Base-by-base conservation (phyloP, 2,113 vertebrate genomes). In the Lasiurus borealis region DNA sequence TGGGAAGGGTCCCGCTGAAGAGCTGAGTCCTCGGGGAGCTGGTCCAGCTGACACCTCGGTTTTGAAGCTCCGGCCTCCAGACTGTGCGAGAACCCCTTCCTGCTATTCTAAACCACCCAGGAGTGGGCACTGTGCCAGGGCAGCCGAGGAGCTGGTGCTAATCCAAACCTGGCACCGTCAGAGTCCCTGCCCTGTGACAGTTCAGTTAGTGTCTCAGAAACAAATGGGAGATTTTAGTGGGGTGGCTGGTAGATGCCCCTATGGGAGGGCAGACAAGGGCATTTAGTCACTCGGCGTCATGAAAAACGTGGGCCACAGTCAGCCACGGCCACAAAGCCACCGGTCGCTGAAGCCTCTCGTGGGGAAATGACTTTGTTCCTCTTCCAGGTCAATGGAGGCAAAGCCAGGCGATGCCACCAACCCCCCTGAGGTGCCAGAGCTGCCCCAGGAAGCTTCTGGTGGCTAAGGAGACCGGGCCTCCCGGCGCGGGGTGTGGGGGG, bases 321-420 rank as follows among this genome's bases (percentile, higher is more conserved):
- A 57, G 62, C 75, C 48, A 76, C 66, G 59, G 77, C 68, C 27
- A 54, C n/a, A n/a, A 40, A 85, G 80, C 59, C 23, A 23, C 66
- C 50, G 18, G 18, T 31, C 4, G 16, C 72, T 0, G 1, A n/a
- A 14, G 40, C 73, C 90, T 90, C 88, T 59, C 0, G 0, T 27
- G 86, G 92, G 95, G 84, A 97, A 91, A 96, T 75, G 90, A 97
- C 97, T 97, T 97, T 64, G 93, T 93, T 93, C 96, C 96, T 94
- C 91, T 92, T 82, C 72, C 95, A 94, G 95, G 92, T 95, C 96
- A 90, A 84, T 92, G 91, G 96, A 97, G 83, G 88, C 93, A 95
- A 97, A n/a, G 91, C 92, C 90, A 82, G 93, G 95, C 94, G 95
- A 93, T 94, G 89, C 85, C 96, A 93, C 96, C 91, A 97, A 97